phyloP scores from a whole-genome alignment of 2,113 vertebrate genomes.

The Chaetops frenatus region DNA sequence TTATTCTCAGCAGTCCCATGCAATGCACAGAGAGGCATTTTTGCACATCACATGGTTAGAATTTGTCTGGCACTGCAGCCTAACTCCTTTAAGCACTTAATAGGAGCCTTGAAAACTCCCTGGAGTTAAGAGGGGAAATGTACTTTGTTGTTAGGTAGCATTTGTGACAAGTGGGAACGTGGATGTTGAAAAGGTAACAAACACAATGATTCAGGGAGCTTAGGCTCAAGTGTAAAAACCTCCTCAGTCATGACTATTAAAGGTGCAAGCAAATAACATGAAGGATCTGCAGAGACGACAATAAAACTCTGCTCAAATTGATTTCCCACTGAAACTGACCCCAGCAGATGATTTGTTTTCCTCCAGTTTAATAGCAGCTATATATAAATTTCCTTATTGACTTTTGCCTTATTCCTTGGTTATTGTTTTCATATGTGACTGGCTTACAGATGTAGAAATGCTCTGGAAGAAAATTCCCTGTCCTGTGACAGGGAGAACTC shows the following conservation, averaged over 20 bases:
- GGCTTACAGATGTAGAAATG: neutral
- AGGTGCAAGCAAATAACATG: conserved; percentile 43
- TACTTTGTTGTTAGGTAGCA: neutral
- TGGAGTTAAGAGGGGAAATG: neutral
- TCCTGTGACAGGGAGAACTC: neutral
- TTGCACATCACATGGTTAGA: neutral
- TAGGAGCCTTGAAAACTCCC: neutral
- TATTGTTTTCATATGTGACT: conserved; percentile 54
- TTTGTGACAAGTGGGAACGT: conserved; percentile 6
- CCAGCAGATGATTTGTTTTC: conserved; percentile 41
- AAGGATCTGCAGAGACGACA: conserved; percentile 9
- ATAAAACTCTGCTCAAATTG: conserved; percentile 38
- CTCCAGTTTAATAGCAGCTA: conserved; percentile 46
- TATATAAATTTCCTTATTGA: conserved; percentile 57
- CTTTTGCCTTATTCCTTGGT: conserved; percentile 25
- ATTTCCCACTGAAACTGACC: conserved; percentile 44
- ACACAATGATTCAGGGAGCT: conserved; percentile 22
- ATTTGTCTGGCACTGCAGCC: neutral
- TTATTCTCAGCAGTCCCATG: neutral
- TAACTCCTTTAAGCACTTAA: neutral
- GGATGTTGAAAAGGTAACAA: conserved; percentile 54
- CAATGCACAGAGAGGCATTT: neutral
- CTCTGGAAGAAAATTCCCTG: neutral
- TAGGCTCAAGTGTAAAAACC: conserved; percentile 32
- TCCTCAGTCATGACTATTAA: conserved; percentile 10